These are phyloP conservation scores for Caenorhabditis sp. DNA, from an alignment of 2,888 invertebrate genomes.

Conservation along the genomic window DNA sequence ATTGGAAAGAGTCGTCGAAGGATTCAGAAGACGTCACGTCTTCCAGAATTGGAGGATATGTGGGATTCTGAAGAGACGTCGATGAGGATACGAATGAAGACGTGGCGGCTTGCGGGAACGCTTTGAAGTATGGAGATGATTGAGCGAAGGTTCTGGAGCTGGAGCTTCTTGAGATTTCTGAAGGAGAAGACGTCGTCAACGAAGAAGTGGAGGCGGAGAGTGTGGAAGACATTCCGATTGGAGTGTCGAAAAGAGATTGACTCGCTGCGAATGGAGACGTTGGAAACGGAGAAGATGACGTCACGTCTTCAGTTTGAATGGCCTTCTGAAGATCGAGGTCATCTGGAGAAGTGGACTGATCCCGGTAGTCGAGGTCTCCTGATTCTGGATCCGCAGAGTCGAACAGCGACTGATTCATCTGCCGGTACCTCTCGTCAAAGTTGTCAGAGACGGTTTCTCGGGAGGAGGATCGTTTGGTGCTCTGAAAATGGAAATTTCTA, in stretches of 20 bases:
- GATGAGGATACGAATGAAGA: slow-evolving; percentile 26
- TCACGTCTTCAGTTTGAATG: slow-evolving; percentile 15
- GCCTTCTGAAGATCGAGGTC: slow-evolving; percentile 52
- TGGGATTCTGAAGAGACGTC: not conserved
- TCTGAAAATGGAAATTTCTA: slow-evolving; percentile 43
- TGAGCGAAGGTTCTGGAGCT: not conserved
- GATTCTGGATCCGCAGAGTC: slow-evolving; percentile 40
- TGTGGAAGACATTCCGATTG: slow-evolving; percentile 19
- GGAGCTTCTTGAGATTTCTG: slow-evolving; percentile 16
- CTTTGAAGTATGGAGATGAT: slow-evolving; percentile 51
- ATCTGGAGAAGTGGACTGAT: slow-evolving; percentile 44
- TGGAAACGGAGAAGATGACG: not conserved
- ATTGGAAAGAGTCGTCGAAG: not conserved
- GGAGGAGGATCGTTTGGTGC: slow-evolving; percentile 34
- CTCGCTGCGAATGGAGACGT: slow-evolving; percentile 44
- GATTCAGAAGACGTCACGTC: slow-evolving; percentile 19
- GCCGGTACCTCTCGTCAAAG: slow-evolving; percentile 43
- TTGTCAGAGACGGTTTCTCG: slow-evolving; percentile 53
- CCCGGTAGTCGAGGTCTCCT: slow-evolving; percentile 45
- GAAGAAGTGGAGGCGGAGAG: not conserved
- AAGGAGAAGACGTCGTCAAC: not conserved
- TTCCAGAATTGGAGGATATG: not conserved
- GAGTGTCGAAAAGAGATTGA: slow-evolving; percentile 45
- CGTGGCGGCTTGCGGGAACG: slow-evolving; percentile 43
- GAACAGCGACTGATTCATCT: slow-evolving; percentile 44